A percentile compares a stretch with the other conserved stretches of the same genome.
Conservation (phyloP, 2,888 invertebrate genomes). For the Lordiphosa andalusiaca region DNA sequence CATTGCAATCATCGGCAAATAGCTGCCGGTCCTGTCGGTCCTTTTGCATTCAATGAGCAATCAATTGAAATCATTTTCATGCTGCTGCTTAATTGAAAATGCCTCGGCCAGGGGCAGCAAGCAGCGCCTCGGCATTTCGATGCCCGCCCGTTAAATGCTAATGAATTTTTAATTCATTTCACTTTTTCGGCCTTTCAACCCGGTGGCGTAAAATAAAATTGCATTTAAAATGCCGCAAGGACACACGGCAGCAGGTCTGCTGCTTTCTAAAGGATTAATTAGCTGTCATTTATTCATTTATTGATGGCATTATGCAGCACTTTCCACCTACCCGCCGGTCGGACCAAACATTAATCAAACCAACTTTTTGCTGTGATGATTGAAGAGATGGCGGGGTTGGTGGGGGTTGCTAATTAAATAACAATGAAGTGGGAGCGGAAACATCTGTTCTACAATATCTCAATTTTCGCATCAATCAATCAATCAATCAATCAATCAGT, state of each 20-base stretch:
- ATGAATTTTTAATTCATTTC: constrained; percentile 64
- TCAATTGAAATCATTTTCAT: constrained; percentile 18
- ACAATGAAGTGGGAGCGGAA: constrained; percentile 50
- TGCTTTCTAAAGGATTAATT: constrained; percentile 51
- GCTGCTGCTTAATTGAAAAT: constrained; percentile 33
- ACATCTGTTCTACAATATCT: constrained; percentile 33
- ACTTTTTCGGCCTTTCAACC: constrained; percentile 24
- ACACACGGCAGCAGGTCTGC: constrained; percentile 25
- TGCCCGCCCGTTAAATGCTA: constrained; percentile 41
- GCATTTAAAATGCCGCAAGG: constrained; percentile 64
- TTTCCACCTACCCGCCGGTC: constrained; percentile 14
- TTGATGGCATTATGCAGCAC: constrained; percentile 40
- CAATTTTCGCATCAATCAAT: constrained; percentile 14
- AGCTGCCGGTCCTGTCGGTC: constrained; percentile 12
- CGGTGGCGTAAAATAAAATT: constrained; percentile 36
- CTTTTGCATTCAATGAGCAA: constrained; percentile 11
- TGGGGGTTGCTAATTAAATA: constrained; percentile 52
- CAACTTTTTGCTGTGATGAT: constrained; percentile 23
- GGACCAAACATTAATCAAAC: constrained; percentile 57
- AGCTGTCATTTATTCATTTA: constrained; percentile 64
- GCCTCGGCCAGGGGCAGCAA: too few relatives aligned
- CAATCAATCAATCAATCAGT: constrained; percentile 22
- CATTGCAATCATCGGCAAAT: not conserved
- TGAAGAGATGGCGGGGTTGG: too few relatives aligned
- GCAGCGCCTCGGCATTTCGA: constrained; percentile 12